phyloP scores from a whole-genome alignment of 2,888 invertebrate genomes.

The Ophonus ardosiacus region DNA sequence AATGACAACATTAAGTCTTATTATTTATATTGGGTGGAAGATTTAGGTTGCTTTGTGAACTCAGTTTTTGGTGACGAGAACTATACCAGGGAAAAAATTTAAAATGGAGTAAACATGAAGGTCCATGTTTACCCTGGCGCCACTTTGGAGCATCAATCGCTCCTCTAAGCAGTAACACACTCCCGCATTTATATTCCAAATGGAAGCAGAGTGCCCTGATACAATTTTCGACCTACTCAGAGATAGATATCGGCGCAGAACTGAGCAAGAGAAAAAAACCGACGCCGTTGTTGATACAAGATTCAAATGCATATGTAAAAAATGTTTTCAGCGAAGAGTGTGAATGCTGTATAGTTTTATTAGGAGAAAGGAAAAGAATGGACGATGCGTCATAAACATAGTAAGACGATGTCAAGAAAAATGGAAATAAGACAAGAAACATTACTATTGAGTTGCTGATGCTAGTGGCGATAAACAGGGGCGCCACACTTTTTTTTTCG shows the following conservation, averaged over 20 bases:
- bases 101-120: background rate
- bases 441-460: conserved; percentile 10
- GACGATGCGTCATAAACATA: conserved; percentile 55
- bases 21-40: no score
- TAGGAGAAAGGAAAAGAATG: conserved; percentile 53
- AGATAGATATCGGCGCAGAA: conserved; percentile 69
- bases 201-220: conserved; percentile 68
- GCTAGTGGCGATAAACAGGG: conserved; percentile 2
- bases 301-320: conserved; percentile 64
- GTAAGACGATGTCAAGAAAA: conserved; percentile 56
- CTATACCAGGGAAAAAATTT: background rate
- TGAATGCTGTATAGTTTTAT: conserved; percentile 62
- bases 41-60: no score
- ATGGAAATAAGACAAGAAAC: conserved; percentile 57
- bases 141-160: conserved; percentile 66
- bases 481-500: conserved; percentile 11
- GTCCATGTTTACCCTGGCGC: conserved; percentile 56
- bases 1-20: no score
- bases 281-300: conserved; percentile 51
- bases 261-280: conserved; percentile 40
- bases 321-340: conserved; percentile 57
- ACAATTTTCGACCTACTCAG: conserved; percentile 69
- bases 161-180: conserved; percentile 61
- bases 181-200: conserved; percentile 70
- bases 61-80: no score